phyloP scores from a whole-genome alignment of 2,888 invertebrate species.

The Taenaris catops region DNA sequence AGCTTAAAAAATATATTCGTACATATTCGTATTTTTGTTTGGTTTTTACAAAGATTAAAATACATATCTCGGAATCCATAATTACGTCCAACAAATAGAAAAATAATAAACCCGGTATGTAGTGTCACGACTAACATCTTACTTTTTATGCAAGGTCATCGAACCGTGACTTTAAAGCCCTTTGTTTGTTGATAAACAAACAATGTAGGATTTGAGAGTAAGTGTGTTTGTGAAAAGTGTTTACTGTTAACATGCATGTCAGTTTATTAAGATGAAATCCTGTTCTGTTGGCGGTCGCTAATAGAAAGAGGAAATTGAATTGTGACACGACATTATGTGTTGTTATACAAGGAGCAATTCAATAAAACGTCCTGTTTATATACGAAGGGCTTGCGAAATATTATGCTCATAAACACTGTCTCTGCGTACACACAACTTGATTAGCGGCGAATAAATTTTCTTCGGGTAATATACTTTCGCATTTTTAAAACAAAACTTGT shows the following conservation, averaged over 20 bases:
- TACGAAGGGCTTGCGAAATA: constrained; percentile 50
- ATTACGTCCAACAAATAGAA: no score
- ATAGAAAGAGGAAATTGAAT: constrained; percentile 42
- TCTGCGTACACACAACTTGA: no score
- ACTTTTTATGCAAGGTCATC: constrained; percentile 48
- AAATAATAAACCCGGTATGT: constrained; percentile 36
- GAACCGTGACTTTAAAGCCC: constrained; percentile 47
- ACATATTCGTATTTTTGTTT: no score
- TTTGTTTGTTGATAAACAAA: constrained; percentile 55
- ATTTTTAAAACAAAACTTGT: no score
- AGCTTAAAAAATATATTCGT: no score
- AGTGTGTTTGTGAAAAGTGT: constrained; percentile 10
- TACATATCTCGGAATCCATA: no score
- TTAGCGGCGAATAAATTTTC: no score
- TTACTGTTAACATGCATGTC: constrained; percentile 28
- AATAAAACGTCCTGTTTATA: constrained; percentile 36
- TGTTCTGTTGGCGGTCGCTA: constrained; percentile 36
- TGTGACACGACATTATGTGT: constrained; percentile 39
- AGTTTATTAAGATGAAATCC: constrained; percentile 31
- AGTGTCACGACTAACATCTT: constrained; percentile 32
- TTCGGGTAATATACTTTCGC: no score
- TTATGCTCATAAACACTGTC: constrained; percentile 41
- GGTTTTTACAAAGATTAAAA: no score
- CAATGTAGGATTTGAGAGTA: constrained; percentile 19
- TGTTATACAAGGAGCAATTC: constrained; percentile 32